Conservation (phyloP, 2,797 vertebrate species). For the Microcaecilia unicolor region DNA sequence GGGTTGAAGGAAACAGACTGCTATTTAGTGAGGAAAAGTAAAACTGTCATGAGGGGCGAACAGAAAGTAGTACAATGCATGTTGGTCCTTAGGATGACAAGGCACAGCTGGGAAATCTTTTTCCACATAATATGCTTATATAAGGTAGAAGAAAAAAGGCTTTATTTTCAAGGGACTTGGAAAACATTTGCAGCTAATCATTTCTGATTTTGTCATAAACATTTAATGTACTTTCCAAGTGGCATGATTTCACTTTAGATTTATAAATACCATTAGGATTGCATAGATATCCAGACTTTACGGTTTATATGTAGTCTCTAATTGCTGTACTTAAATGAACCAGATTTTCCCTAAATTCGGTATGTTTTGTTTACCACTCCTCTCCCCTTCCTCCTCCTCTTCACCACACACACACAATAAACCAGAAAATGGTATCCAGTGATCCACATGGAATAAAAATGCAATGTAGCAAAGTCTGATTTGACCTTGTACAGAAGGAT, state of each 20-base stretch:
- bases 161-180: slow-evolving; percentile 18
- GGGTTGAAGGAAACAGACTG: slow-evolving; percentile 33
- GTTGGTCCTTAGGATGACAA: slow-evolving; percentile 69
- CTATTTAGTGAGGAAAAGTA: slow-evolving; percentile 42
- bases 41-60: slow-evolving; percentile 16
- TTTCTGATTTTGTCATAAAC: slow-evolving; percentile 1
- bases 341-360: no score
- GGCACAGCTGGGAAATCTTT: slow-evolving; percentile 68
- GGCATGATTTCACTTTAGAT: slow-evolving; percentile 2
- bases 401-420: background rate
- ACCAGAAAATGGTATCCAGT: no score
- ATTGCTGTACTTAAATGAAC: no score
- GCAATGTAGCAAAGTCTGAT: no score
- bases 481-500: slow-evolving; percentile 47
- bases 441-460: background rate
- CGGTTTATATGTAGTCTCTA: no score
- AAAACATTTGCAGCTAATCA: slow-evolving; percentile 4
- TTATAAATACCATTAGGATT: slow-evolving; percentile 2
- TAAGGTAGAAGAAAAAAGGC: slow-evolving; percentile 32
- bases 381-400: background rate
- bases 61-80: slow-evolving; percentile 47
- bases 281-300: background rate
- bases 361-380: background rate
- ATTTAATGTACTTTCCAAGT: background rate
- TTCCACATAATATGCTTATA: slow-evolving; percentile 10